Evolutionary conservation across 1,140 invertebrate species (phyloP).

Genomic region (Ceratina australensis): DNA sequence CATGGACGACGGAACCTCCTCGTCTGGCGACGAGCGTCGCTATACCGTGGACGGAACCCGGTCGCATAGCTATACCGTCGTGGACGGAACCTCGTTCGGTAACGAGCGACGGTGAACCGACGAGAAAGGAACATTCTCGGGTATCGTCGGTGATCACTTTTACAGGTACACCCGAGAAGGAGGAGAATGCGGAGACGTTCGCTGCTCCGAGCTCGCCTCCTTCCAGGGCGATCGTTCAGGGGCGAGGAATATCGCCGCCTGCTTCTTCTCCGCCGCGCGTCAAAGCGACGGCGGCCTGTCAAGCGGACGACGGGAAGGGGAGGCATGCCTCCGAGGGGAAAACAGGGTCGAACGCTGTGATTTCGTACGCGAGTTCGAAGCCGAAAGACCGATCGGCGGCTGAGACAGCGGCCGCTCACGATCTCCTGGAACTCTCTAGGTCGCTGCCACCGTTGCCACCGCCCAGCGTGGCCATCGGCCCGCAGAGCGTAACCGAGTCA

Average conservation of each 20-base stretch:
- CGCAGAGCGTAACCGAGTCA: slow-evolving; percentile 76
- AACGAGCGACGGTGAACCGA: background rate
- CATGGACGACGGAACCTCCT: slow-evolving; percentile 21
- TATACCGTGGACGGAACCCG: too few species aligned
- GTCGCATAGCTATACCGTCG: too few species aligned
- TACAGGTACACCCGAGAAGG: background rate
- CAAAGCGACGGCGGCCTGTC: slow-evolving; percentile 30
- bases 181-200: slow-evolving; percentile 26
- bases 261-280: slow-evolving; percentile 1
- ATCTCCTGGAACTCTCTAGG: slow-evolving; percentile 89
- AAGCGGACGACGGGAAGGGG: slow-evolving; percentile 23
- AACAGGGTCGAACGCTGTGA: slow-evolving; percentile 17
- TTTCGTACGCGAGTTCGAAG: slow-evolving; percentile 66
- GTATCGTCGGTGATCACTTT: slow-evolving; percentile 26
- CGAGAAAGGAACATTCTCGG: too few species aligned
- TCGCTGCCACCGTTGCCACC: slow-evolving; percentile 87
- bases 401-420: slow-evolving; percentile 92
- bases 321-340: slow-evolving; percentile 5
- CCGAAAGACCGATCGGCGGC: slow-evolving; percentile 85
- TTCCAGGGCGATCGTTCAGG: background rate
- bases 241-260: too few species aligned
- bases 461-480: slow-evolving; percentile 81
- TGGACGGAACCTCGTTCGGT: slow-evolving; percentile 41
- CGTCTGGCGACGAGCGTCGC: slow-evolving; percentile 28
- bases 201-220: slow-evolving; percentile 7